Base-by-base conservation (phyloP, 2,888 invertebrate species). In the Diaprepes abbreviatus region DNA sequence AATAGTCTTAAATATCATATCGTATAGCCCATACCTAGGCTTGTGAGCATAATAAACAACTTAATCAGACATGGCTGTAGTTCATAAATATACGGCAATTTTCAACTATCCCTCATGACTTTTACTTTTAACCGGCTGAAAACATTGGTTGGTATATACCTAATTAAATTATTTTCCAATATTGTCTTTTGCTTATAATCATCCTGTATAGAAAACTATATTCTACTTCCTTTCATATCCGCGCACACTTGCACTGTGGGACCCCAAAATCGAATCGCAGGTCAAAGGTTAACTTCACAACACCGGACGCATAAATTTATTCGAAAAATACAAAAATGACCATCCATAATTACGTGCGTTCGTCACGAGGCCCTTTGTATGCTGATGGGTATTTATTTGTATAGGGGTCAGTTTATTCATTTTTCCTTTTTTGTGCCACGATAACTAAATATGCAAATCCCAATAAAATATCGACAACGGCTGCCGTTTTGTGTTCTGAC, bases 361-460 rank as follows among this genome's bases (percentile, higher is more conserved):
- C 62, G 63, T 71, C 63, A 67, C 52, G 38, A 36, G 55, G 17
- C 48, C 71, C 52, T 55, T 71, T 71, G 71, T 71, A 55, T 68
- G 59, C 59, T 60, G 67, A 71, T 68, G 62, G 64, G 65, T 72
- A 72, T 72, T 72, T 69, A 69, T 72, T 72, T 69, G 69, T 62
- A 72, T 58, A 55, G 69, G 72, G 72, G 72, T 72, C 72, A 72
- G 69, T 64, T 66, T 58, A 65, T 69, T 57, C 64, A 65, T 69
- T 62, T 48, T 59, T 62, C 40, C 68, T 62, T 69, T 68, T 72
- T 69, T 69, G 50, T 59, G 63, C 35, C 58, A 43, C 66, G 45
- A 58, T 21, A 36, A 45, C 67, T 52, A 71, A 68, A 64, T 65
- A 72, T 72, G 69, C 69, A 72, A 72, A 72, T 72, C 71, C 71